Conservation (phyloP, 2,888 invertebrate genomes). For the Pammene aurita region DNA sequence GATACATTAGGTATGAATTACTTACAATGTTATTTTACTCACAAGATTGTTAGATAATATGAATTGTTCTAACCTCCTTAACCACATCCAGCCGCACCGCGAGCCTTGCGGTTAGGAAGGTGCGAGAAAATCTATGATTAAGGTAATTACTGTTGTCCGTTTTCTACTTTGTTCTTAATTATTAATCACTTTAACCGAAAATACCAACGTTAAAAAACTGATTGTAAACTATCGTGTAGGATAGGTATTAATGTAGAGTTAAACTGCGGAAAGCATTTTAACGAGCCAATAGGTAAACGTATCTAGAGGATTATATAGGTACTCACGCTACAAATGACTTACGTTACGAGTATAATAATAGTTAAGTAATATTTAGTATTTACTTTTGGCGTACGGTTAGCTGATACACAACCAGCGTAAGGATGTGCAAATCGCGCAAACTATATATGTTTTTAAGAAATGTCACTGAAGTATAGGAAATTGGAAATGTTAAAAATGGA, state of each 20-base stretch:
- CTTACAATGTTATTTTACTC: no score
- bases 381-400: no score
- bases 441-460: no score
- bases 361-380: no score
- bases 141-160: neutral
- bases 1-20: no score
- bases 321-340: neutral
- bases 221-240: neutral
- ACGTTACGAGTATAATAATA: neutral
- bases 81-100: constrained; percentile 3
- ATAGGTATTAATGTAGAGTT: neutral
- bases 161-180: constrained; percentile 12
- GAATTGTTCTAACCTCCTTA: neutral
- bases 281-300: neutral
- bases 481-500: no score
- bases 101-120: constrained; percentile 33
- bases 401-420: no score
- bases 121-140: constrained; percentile 26
- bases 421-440: no score
- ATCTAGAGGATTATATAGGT: neutral
- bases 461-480: no score
- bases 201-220: neutral
- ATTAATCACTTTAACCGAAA: neutral
- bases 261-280: constrained; percentile 3
- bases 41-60: no score